Percentiles rank a stretch among this genome's conserved stretches.
Evolutionary conservation across 2,797 vertebrate species (phyloP).

Genomic region (Myiothlypis chrysogaster): DNA sequence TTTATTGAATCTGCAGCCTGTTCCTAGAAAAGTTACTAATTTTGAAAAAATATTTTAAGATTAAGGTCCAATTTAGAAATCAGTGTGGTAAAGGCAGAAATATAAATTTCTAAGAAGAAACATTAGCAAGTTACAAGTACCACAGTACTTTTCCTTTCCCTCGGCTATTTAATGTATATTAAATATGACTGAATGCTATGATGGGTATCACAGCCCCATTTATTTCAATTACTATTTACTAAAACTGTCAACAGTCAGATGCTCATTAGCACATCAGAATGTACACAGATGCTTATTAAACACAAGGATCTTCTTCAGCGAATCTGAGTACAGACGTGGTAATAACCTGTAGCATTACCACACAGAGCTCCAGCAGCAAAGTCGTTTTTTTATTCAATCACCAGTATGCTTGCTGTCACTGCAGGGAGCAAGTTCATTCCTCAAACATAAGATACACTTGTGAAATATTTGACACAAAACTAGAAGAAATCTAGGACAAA

Average conservation of each 20-base stretch:
- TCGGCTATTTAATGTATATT: background rate
- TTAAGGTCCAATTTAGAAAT: background rate
- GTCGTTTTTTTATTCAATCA: background rate
- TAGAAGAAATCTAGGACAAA: background rate
- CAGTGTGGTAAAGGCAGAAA: background rate
- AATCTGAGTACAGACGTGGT: background rate
- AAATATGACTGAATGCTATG: background rate
- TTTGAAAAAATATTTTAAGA: background rate
- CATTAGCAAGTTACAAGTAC: background rate
- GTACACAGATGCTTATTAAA: constrained; percentile 21
- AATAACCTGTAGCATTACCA: background rate
- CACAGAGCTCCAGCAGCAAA: background rate
- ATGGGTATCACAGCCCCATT: background rate
- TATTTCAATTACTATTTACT: constrained; percentile 34
- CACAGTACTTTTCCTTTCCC: background rate
- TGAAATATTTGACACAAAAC: background rate
- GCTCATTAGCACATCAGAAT: background rate
- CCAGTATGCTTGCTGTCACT: background rate
- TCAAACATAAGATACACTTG: background rate
- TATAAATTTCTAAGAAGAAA: background rate
- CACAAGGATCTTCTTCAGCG: background rate
- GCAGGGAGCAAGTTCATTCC: background rate
- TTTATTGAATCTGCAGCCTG: background rate
- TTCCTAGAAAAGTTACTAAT: background rate
- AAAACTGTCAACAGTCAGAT: background rate